These are phyloP conservation scores for Cyrtodaria siliqua DNA, from an alignment of 2,888 invertebrate species.

Conservation along the genomic window DNA sequence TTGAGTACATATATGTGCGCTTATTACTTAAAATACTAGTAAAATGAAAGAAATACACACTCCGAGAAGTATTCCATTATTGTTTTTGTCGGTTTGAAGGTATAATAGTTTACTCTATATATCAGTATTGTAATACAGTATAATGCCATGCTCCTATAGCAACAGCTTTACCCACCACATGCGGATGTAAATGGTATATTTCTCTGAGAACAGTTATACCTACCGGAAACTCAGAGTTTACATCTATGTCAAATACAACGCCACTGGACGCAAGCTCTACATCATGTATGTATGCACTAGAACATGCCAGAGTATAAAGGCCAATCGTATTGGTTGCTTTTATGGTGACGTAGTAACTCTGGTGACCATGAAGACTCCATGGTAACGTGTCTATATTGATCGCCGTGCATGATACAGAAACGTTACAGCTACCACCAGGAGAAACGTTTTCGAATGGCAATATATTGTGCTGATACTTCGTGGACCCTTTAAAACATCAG, in stretches of 20 bases:
- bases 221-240: neutral
- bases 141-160: too few relatives aligned
- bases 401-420: slow-evolving; percentile 30
- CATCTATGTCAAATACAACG: slow-evolving; percentile 52
- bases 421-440: slow-evolving; percentile 38
- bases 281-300: slow-evolving; percentile 53
- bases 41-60: neutral
- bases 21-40: too few relatives aligned
- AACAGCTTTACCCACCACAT: too few relatives aligned
- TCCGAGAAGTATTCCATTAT: too few relatives aligned
- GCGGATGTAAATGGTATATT: too few relatives aligned
- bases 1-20: too few relatives aligned
- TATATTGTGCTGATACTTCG: slow-evolving; percentile 4
- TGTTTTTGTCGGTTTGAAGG: too few relatives aligned
- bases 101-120: too few relatives aligned
- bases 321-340: slow-evolving; percentile 60
- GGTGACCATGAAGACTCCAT: slow-evolving; percentile 58
- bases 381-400: slow-evolving; percentile 16
- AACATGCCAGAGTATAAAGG: slow-evolving; percentile 36
- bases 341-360: slow-evolving; percentile 58
- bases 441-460: slow-evolving; percentile 10
- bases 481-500: too few relatives aligned
- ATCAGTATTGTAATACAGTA: too few relatives aligned
- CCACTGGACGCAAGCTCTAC: slow-evolving; percentile 51
- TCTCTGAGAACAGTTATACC: too few relatives aligned